Percentiles rank a stretch among this genome's conserved stretches.
These are phyloP conservation scores for Nephila pilipes DNA, from an alignment of 1,140 invertebrate genomes.

Conservation along the genomic window DNA sequence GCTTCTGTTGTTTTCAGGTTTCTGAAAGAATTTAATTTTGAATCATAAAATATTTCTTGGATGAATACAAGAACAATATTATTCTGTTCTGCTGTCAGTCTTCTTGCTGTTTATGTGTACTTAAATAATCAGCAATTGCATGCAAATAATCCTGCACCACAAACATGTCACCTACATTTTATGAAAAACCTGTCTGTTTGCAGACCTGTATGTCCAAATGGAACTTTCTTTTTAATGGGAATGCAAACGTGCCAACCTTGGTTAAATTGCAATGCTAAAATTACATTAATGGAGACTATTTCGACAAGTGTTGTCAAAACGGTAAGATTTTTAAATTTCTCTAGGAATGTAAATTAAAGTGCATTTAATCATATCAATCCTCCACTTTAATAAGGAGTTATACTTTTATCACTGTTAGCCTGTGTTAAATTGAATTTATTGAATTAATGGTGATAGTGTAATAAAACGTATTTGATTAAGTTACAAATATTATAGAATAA, in stretches of 20 bases:
- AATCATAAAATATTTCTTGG: neutral
- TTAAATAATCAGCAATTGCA: neutral
- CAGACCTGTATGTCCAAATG: conserved; percentile 45
- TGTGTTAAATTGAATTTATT: too few relatives aligned
- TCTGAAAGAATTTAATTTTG: neutral
- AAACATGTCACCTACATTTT: conserved; percentile 29
- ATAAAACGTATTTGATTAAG: too few relatives aligned
- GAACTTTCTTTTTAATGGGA: conserved; percentile 67
- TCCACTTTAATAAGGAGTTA: neutral
- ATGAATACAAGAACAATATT: conserved; percentile 24
- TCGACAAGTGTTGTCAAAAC: conserved; percentile 72
- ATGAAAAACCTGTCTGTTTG: conserved; percentile 42
- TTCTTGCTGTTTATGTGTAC: conserved; percentile 27
- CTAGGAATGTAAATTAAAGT: neutral
- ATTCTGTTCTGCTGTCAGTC: neutral
- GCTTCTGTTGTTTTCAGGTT: too few relatives aligned
- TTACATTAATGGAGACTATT: neutral
- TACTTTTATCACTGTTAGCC: too few relatives aligned
- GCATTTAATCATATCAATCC: neutral
- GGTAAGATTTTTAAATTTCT: conserved; percentile 40
- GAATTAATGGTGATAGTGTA: too few relatives aligned
- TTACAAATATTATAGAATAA: too few relatives aligned
- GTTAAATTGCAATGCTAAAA: conserved; percentile 80
- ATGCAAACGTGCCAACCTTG: conserved; percentile 80
- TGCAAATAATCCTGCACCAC: neutral